Conservation (phyloP, 1,140 invertebrate genomes). For the Drepana arcuata region DNA sequence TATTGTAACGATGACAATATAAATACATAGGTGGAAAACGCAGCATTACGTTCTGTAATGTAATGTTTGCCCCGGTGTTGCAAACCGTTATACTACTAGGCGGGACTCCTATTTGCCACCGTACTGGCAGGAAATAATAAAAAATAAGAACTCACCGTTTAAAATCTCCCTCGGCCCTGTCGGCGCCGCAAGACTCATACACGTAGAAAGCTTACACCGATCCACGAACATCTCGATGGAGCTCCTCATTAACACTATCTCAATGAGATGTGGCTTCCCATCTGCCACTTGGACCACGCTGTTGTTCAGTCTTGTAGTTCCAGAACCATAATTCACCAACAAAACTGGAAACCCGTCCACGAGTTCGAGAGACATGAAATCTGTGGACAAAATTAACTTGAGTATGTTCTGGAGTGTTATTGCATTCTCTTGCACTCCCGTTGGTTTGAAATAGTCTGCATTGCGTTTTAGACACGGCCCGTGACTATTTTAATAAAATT, state of each 20-base stretch:
- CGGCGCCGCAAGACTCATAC: slow-evolving; percentile 80
- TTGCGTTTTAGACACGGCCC: too few species aligned
- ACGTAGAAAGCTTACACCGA: slow-evolving; percentile 80
- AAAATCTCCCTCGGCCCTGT: slow-evolving; percentile 82
- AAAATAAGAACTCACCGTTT: slow-evolving; percentile 74
- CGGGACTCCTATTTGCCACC: too few species aligned
- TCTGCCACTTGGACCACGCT: slow-evolving; percentile 83
- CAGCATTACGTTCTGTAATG: too few species aligned
- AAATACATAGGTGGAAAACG: too few species aligned
- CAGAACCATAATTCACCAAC: slow-evolving; percentile 92
- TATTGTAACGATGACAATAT: too few species aligned
- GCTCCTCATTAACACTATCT: slow-evolving; percentile 81
- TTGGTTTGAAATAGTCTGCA: too few species aligned
- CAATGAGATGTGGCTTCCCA: slow-evolving; percentile 85
- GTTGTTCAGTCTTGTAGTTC: slow-evolving; percentile 80
- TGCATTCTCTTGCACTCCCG: too few species aligned
- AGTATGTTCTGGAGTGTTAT: too few species aligned
- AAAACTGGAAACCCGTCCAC: slow-evolving; percentile 87
- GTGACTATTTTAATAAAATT: too few species aligned
- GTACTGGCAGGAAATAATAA: too few species aligned
- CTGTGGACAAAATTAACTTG: slow-evolving; percentile 72
- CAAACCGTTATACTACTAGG: too few species aligned
- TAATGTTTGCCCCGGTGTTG: too few species aligned
- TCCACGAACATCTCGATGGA: slow-evolving; percentile 85
- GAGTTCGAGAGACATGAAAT: slow-evolving; percentile 94